Base-by-base conservation (phyloP, 1,140 invertebrate species). In the Drepana arcuata region DNA sequence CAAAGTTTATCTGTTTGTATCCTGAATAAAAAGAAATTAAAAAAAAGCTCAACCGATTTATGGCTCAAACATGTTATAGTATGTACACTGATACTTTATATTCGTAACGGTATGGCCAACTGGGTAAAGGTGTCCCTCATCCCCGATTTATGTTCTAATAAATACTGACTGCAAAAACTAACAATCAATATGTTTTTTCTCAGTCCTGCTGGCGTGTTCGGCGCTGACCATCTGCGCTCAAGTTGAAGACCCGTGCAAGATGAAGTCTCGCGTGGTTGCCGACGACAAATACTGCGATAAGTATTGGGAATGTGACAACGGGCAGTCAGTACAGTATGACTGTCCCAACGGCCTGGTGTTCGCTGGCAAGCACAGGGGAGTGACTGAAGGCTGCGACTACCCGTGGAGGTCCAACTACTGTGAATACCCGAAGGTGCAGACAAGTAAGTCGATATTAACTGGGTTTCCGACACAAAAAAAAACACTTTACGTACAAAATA, bases 331-430 rank as follows among this genome's bases (percentile, higher is more conserved):
- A 43, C 81, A 94, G 16, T 94, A 93, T 68, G 93, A 95, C 80
- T 96, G 94, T 70, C 94, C 94, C 16, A 96, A 95, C 60, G 94
- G 94, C 4, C 75, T 95, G 15, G 94, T 95, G 2, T 96, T 93
- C 78, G 92, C 94, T 16, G 94, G 94, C 0, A 94, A 94, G 66
- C 90, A 94, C 61, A 84, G 92, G 14, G 93, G 93, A 1, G 92
- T 95, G 0, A 92, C 93, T 1, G 92, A 95, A 66, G 92, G 92
- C 2, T 95, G 94, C 57, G 93, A 95, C 78, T 95, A 95, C 65
- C 93, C 94, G 0, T 94, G 93, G 93, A 86, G 93, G 48, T 91
- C 92, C 2, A 92, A 93, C 65, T 95, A 94, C 69, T 95, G 93
- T 75, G 92, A 93, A 48, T 83, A 84, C 34, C 82, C 82, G 16